Evolutionary conservation across 2,888 invertebrate genomes (phyloP).

Genomic region (Pimpla rufipes): DNA sequence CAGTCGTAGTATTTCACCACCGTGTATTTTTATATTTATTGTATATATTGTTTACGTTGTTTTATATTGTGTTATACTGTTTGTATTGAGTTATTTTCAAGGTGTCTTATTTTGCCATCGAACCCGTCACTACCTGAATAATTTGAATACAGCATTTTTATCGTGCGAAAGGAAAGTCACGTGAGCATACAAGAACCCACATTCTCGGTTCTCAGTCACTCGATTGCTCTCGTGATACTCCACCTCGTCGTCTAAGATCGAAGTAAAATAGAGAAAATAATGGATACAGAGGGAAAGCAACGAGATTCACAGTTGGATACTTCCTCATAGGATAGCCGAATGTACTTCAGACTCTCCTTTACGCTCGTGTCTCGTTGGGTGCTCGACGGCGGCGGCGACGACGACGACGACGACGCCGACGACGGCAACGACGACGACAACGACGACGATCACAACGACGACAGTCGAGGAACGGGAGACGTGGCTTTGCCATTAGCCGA

Average conservation of each 20-base stretch:
- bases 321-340: constrained; percentile 59
- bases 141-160: too few relatives aligned
- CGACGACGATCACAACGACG: constrained; percentile 32
- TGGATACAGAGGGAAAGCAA: constrained; percentile 24
- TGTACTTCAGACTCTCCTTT: constrained; percentile 54
- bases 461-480: constrained; percentile 64
- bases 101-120: too few relatives aligned
- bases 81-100: too few relatives aligned
- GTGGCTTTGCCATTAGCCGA: constrained; percentile 80
- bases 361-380: constrained; percentile 49
- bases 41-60: too few relatives aligned
- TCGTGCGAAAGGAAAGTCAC: constrained; percentile 16
- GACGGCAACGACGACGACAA: constrained; percentile 25
- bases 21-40: too few relatives aligned
- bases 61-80: too few relatives aligned
- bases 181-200: constrained; percentile 44
- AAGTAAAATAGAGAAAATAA: constrained; percentile 31
- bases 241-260: constrained; percentile 1
- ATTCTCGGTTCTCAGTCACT: background rate
- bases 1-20: too few relatives aligned
- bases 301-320: constrained; percentile 48
- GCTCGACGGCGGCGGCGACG: constrained; percentile 15
- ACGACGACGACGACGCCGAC: constrained; percentile 38
- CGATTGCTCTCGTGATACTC: constrained; percentile 28
- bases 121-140: too few relatives aligned